Evolutionary conservation across 2,797 vertebrate species (phyloP).

Genomic region (Malurus splendens): DNA sequence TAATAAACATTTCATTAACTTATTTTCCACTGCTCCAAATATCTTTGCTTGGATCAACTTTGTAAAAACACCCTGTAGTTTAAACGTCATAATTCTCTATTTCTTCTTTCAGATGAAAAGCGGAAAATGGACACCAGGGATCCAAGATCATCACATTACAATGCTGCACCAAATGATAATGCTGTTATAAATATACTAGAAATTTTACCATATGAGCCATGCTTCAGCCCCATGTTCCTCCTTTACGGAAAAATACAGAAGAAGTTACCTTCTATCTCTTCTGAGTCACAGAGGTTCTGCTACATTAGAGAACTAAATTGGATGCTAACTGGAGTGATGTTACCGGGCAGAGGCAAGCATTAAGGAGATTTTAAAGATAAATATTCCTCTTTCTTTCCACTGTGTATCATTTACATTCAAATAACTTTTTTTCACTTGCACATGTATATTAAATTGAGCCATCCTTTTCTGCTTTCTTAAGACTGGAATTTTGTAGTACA

Average conservation of each 20-base stretch:
- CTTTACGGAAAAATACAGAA: neutral
- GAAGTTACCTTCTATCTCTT: neutral
- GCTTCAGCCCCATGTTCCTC: neutral
- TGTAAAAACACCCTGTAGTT: neutral
- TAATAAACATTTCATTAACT: neutral
- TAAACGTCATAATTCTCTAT: neutral
- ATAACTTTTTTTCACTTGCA: neutral
- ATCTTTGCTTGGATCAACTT: neutral
- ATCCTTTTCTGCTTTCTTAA: neutral
- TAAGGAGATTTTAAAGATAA: neutral
- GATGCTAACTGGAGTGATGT: neutral
- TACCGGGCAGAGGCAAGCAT: neutral
- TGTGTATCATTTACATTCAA: neutral
- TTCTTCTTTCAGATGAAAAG: neutral
- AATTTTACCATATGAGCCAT: neutral
- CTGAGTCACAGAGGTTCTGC: neutral
- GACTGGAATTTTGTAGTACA: neutral
- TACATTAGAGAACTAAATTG: neutral
- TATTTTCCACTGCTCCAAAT: neutral
- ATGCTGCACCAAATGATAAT: neutral
- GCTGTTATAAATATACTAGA: neutral
- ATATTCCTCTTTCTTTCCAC: neutral
- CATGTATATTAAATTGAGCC: neutral
- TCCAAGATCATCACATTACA: neutral
- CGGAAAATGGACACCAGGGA: neutral